A percentile compares a stretch with the other conserved stretches of the same genome.
phyloP scores from a whole-genome alignment of 1,140 invertebrate species.

The Physella acuta region DNA sequence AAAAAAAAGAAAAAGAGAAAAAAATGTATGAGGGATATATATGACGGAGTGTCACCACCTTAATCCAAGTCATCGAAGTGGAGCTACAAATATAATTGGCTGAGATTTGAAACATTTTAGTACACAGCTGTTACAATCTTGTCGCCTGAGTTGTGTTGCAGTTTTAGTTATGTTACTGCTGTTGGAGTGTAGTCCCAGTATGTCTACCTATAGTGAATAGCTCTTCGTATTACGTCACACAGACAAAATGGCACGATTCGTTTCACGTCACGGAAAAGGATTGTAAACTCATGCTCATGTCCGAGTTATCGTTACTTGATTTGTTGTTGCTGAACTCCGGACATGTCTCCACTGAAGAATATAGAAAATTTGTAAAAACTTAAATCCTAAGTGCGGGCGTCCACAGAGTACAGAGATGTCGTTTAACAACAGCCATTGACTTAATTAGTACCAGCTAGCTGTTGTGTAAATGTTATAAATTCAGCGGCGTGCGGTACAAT shows the following conservation, averaged over 20 bases:
- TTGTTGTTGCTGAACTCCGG: constrained; percentile 32
- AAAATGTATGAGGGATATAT: not conserved
- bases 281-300: constrained; percentile 37
- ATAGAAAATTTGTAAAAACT: too few relatives aligned
- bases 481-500: too few relatives aligned
- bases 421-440: too few relatives aligned
- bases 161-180: constrained; percentile 46
- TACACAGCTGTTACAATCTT: constrained; percentile 22
- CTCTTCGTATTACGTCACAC: constrained; percentile 14
- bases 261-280: constrained; percentile 32
- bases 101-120: constrained; percentile 35
- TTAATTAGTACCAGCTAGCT: too few relatives aligned
- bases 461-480: too few relatives aligned
- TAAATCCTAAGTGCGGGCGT: too few relatives aligned
- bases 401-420: too few relatives aligned
- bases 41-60: not conserved
- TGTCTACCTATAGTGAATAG: constrained; percentile 22
- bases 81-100: constrained; percentile 43
- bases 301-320: constrained; percentile 35
- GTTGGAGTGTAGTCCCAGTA: constrained; percentile 38
- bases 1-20: not conserved
- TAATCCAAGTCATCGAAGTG: constrained; percentile 38
- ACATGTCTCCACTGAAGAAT: too few relatives aligned
- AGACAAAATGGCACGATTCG: constrained; percentile 32
- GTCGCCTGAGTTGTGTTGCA: constrained; percentile 46